Evolutionary conservation across 2,797 vertebrate species (phyloP), one percentile per base, ranked within the genome.

Genomic region (Chrysocyon brachyurus): DNA sequence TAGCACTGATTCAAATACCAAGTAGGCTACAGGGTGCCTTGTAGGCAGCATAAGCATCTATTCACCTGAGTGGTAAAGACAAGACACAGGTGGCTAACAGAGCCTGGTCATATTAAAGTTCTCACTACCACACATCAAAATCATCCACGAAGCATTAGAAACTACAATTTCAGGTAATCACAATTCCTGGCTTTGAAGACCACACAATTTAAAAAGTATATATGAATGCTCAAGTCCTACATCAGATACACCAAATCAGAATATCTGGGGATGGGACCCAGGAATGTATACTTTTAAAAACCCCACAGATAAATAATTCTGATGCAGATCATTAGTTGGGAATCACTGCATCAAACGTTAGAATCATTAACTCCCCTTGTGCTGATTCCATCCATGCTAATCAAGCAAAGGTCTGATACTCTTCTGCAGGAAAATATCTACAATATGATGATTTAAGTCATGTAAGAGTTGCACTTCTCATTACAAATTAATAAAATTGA

Each of bases 111-210:
- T 83, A 84, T 49, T 92, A 61, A 78, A 92, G 4, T 78, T 88
- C 79, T 68, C 26, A 86, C 64, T 54, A 89, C 61, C 33, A 84
- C 28, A 6, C 28, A 96, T 90, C 63, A 63, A 82, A 91, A 86
- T 78, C 49, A 87, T 61, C 11, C 36, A 12, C 54, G 22, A 97
- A 84, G 63, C n/a, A 92, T 28, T 93, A 49, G 90, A 96, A 97
- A 73, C 33, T 28, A 33, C 1, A 82, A 78, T 87, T 64, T 86
- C 57, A 95, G 77, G 28, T 83, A 64, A 93, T 91, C 78, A 95
- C 21, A 86, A 86, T 68, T 10, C 24, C n/a, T 89, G 72, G 40
- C 46, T 89, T 89, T n/a, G 22, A 84, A 79, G 21, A 75, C 17
- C 26, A 91, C 19, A 79, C 9, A 86, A 95, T 88, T 88, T 75